Evolutionary conservation across 2,113 vertebrate genomes (phyloP), one percentile per base, ranked within the genome.

Genomic region (Mormoops blainvillei): DNA sequence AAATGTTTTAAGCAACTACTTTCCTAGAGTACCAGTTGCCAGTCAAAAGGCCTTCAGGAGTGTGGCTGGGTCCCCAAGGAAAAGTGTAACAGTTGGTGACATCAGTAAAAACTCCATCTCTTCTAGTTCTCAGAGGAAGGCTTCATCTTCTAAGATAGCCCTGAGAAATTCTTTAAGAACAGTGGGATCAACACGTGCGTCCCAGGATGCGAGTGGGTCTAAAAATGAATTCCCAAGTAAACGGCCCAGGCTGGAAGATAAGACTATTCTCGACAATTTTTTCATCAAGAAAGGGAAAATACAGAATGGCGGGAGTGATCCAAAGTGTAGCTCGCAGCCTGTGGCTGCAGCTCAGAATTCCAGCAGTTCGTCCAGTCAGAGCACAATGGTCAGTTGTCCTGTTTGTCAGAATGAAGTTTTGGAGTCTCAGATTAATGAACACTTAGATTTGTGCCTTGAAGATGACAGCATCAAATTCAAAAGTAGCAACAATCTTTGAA

Each of bases 381-480:
- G 63, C 68, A 87, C 97, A 82, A 98, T 77, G 33, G 99, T 99
- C 73, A 93, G 33, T 91, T 99, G 99, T 96, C 99, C 99, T 0
- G 99, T 99, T 52, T 99, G 99, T 94, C 98, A 98, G 31, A 50
- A 50, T 1, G 95, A 98, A 15, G 98, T 99, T 92, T 94, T 97
- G n/a, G 98, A 99, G 95, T 97, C 98, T 22, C 94, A 98, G 86
- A 99, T 99, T 96, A 99, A 99, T 28, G 95, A 99, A 78, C 99
- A 99, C 97, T 98, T 99, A 28, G 99, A 99, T 82, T 95, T 97
- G 56, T 99, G 99, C 96, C 99, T 99, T 12, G 81, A 36, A 18
- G 98, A 94, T 28, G 76, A n/a, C 0, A 15, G 19, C 33, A 4
- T 33, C 67, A 4, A 43, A 31, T 63, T 36, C 54, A 41, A 48